Percentiles rank a stretch among this genome's conserved stretches.
phyloP scores from a whole-genome alignment of 2,888 invertebrate species.

The Aplocera efformata region DNA sequence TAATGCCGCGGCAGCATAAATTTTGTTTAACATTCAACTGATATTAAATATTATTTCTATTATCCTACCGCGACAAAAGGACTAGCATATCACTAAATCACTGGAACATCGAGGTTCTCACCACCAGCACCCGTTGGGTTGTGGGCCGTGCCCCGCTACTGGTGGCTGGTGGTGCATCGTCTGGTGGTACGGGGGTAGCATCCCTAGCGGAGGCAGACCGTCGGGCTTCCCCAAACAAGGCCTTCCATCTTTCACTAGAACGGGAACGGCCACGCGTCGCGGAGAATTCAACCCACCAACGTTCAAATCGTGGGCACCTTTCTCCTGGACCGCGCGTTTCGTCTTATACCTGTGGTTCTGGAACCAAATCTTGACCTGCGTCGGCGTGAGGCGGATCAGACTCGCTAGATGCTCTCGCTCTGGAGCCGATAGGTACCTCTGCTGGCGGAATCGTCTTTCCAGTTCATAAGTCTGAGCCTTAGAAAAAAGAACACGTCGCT shows the following conservation, averaged over 20 bases:
- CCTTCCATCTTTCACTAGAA: constrained; percentile 95
- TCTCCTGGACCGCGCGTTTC: constrained; percentile 97
- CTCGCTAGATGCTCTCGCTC: constrained; percentile 98
- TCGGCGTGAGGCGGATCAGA: constrained; percentile 96
- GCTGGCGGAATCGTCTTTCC: constrained; percentile 96
- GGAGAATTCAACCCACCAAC: constrained; percentile 89
- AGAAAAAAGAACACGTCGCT: constrained; percentile 97
- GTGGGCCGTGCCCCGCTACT: constrained; percentile 57
- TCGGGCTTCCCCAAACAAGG: constrained; percentile 87
- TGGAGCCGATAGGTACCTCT: constrained; percentile 97
- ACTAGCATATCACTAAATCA: constrained; percentile 59
- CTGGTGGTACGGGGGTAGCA: constrained; percentile 75
- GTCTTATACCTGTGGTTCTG: constrained; percentile 99
- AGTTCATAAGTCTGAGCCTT: constrained; percentile 98
- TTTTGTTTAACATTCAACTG: not conserved
- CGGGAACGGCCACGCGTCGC: constrained; percentile 95
- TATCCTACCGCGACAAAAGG: constrained; percentile 30
- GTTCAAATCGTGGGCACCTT: constrained; percentile 86
- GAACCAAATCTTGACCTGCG: constrained; percentile 99
- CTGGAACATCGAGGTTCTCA: constrained; percentile 40
- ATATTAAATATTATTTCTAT: not conserved
- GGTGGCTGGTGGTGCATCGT: constrained; percentile 68
- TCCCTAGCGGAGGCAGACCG: constrained; percentile 71
- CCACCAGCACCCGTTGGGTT: constrained; percentile 79
- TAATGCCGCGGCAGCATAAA: constrained; percentile 15